These are phyloP conservation scores for Notoglanidium macrostoma DNA, from an alignment of 2,797 vertebrate species.

Conservation along the genomic window DNA sequence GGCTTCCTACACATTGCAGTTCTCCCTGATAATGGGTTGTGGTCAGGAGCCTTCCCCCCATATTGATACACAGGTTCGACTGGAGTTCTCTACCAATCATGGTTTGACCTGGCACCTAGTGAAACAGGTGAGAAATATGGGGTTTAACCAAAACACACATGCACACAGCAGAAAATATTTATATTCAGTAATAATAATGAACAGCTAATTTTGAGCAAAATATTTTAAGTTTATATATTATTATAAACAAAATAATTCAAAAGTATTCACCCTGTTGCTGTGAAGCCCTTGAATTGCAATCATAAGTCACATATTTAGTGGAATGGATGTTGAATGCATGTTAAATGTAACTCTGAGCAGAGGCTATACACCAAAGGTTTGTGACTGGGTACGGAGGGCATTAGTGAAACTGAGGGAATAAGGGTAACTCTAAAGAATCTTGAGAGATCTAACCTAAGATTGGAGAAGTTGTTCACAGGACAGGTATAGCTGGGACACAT, in stretches of 20 bases:
- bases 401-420: background rate
- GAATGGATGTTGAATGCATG: background rate
- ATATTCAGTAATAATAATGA: too few species aligned
- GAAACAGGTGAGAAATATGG: slow-evolving; percentile 84
- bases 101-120: slow-evolving; percentile 98
- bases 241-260: background rate
- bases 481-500: background rate
- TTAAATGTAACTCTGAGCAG: background rate
- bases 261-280: background rate
- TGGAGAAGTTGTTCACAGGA: background rate
- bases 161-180: background rate
- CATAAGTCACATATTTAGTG: background rate
- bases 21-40: slow-evolving; percentile 96
- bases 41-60: slow-evolving; percentile 87
- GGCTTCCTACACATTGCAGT: slow-evolving; percentile 95
- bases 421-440: background rate
- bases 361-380: background rate
- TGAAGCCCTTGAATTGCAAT: background rate
- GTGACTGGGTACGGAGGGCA: background rate
- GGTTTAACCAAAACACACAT: background rate
- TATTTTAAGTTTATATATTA: background rate
- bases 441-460: background rate
- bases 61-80: slow-evolving; percentile 94
- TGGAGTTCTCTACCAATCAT: slow-evolving; percentile 98
- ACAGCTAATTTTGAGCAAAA: too few species aligned